Evolutionary conservation across 2,888 invertebrate genomes (phyloP), one percentile per base, ranked within the genome.

Genomic region (Cataglyphis rosenhaueri): DNA sequence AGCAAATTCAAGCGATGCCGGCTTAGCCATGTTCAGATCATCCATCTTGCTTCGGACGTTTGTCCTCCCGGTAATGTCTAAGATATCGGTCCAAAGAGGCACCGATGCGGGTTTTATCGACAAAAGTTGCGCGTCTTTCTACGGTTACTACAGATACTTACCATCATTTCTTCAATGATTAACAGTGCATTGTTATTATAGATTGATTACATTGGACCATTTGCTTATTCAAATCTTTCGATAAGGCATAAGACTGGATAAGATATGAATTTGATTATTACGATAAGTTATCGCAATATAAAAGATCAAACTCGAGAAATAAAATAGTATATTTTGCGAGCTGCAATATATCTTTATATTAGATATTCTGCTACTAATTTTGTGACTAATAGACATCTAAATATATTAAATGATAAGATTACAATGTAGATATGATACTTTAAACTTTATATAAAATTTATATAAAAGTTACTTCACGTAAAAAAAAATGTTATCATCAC

Each of bases 1-100:
- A 70, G 79, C 62, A 44, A 66, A 81, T 68, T 81, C 71, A 84
- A 83, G 66, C 81, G 66, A 83, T 52, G 83, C 48, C 74, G 61
- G 81, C 74, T 81, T 61, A 81, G 64, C 15, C 74, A 61, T 38
- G 52, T 66, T 55, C 52, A 44, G 57, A 79, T 66, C 62, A 84
- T 84, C 62, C 65, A 78, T 84, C 82, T 78, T 83, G 71, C 61
- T 61, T 66, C 64, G 75, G 82, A 82, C 44, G 57, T 35, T 73
- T 70, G 82, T 76, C 65, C 48, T 55, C 25, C 48, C 57, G 73
- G 62, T 38, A 75, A 82, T 68, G 66, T 57, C 55, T 35, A 65
- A 76, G 76, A 84, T 82, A 82, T 57, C 82, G 82, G 52, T 38
- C 35, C 68, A 55, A 82, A 21, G 55, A 81, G 35, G 44, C 44